Conservation (phyloP, 2,888 invertebrate species). For the Scrobipalpa atriplicella region DNA sequence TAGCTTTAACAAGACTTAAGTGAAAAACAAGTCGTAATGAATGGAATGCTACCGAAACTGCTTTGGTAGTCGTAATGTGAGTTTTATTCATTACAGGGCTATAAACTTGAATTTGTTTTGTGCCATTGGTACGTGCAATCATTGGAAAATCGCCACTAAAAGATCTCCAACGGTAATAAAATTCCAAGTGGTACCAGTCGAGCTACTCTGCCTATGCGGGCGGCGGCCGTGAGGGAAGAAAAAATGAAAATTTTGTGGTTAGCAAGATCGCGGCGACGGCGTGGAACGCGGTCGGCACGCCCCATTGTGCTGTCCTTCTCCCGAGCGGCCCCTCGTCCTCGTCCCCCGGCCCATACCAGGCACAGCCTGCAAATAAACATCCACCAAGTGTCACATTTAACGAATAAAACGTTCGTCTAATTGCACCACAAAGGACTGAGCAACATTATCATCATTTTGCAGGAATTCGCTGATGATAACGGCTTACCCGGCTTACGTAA, state of each 20-base stretch:
- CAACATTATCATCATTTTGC: conserved; percentile 49
- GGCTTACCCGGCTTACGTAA: conserved; percentile 64
- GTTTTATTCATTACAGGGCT: conserved; percentile 26
- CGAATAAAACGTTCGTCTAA: neutral
- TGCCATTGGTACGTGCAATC: conserved; percentile 34
- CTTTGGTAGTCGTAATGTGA: conserved; percentile 27
- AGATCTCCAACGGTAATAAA: conserved; percentile 56
- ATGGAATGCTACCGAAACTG: conserved; percentile 30
- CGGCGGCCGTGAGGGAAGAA: conserved; percentile 47
- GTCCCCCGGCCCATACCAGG: neutral
- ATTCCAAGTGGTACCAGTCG: conserved; percentile 50
- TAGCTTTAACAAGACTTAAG: conserved; percentile 12
- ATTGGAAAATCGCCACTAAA: conserved; percentile 50
- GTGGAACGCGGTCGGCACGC: conserved; percentile 43
- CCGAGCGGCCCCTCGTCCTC: neutral
- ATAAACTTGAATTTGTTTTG: conserved; percentile 32
- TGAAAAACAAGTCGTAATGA: conserved; percentile 24
- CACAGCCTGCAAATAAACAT: conserved; percentile 1
- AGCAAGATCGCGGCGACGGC: conserved; percentile 46
- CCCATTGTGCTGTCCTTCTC: conserved; percentile 43
- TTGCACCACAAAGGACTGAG: conserved; percentile 1
- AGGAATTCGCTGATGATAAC: conserved; percentile 60
- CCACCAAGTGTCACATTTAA: neutral
- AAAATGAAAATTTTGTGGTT: conserved; percentile 69
- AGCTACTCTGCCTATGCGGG: conserved; percentile 65